Percentiles rank a stretch among this genome's conserved stretches.
These are phyloP conservation scores for Spea bombifrons DNA, from an alignment of 2,113 vertebrate species.

Conservation along the genomic window DNA sequence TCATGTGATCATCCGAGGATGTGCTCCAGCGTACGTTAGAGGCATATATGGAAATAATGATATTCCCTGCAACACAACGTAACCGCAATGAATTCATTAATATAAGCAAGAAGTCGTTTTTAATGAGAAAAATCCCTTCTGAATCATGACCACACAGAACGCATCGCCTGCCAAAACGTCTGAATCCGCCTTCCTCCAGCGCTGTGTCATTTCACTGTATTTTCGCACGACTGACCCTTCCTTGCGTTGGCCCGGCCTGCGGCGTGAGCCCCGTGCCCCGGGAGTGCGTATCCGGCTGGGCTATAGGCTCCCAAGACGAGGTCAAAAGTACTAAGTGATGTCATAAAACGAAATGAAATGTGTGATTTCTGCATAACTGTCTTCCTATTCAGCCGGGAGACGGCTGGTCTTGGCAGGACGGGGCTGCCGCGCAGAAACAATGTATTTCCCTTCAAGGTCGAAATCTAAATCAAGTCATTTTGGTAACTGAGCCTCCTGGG, in stretches of 20 bases:
- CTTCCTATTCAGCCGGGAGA: not conserved
- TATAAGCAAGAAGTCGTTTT: not conserved
- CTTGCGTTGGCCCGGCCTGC: not conserved
- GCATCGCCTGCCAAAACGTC: not conserved
- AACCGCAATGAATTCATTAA: not conserved
- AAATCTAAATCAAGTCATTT: too few species aligned
- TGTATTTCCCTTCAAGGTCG: not conserved
- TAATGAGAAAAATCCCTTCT: not conserved
- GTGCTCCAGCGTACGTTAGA: not conserved
- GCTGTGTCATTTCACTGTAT: not conserved
- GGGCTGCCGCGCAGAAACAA: not conserved
- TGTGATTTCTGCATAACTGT: not conserved
- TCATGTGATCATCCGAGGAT: not conserved
- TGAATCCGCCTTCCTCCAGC: not conserved
- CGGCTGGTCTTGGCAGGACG: not conserved
- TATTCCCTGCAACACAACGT: not conserved
- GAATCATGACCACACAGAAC: not conserved
- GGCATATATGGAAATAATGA: not conserved
- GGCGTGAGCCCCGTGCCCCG: not conserved
- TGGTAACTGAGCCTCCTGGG: not conserved
- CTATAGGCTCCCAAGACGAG: not conserved
- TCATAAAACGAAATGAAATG: conserved; percentile 2
- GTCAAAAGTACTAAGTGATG: conserved; percentile 6
- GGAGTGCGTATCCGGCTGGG: not conserved
- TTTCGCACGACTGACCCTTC: not conserved